Evolutionary conservation across 2,888 invertebrate species (phyloP), one percentile per base, ranked within the genome.

Genomic region (Heliconius sara): DNA sequence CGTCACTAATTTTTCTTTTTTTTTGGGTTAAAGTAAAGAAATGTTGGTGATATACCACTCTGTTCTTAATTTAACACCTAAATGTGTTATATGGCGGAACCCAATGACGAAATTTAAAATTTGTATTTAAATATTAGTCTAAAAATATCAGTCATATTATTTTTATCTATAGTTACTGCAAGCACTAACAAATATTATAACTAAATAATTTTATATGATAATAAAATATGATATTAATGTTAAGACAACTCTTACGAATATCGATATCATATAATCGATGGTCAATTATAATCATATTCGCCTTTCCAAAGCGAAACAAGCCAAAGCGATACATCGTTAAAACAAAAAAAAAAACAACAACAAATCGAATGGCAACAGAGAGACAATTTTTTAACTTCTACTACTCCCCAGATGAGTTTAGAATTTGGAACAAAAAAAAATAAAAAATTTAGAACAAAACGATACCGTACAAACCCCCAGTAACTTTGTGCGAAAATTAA

Each of bases 401-500:
- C 88, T 90, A 90, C 89, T 87, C 88, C 85, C 86, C 86, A 86
- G 87, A 90, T 90, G 60, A 60, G 60, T 60, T 60, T 60, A 60
- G 91, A 91, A 91, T 92, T 91, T 92, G 89, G 88, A 91, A 92
- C 92, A 92, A 93, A 92, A 92, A 47, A 52, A 39, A 39, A 39
- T 39, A 39, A 39, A 39, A 90, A 91, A 92, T 92, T 92, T 90
- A 84, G 88, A 91, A 92, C 92, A 92, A 93, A 92, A 92, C 91
- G 91, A 90, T 89, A 90, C 90, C 89, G 89, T 89, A 90, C 90
- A 65, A 65, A 89, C 88, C 89, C 89, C 90, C 60, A 60, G 60
- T 88, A 89, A 90, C 89, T 91, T 90, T 87, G 88, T 89, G 92
- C 88, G 90, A 90, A 93, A 95, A 94, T 94, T 94, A 94, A 94